A percentile compares a stretch with the other conserved stretches of the same genome.
phyloP scores from a whole-genome alignment of 2,797 vertebrate genomes.

The Monodelphis domestica region DNA sequence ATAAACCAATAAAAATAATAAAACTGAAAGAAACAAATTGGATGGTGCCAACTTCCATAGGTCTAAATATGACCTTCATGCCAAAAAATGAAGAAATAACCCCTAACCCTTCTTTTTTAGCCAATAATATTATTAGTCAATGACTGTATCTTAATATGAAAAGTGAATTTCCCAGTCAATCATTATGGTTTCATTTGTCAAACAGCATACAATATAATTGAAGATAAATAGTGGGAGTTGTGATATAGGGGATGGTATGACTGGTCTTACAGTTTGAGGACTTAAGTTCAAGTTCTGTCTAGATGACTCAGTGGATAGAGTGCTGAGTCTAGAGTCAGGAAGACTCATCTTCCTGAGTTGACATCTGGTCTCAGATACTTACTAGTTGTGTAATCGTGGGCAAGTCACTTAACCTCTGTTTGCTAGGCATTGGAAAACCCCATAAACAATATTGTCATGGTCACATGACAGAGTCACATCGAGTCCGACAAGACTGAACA shows the following conservation, averaged over 20 bases:
- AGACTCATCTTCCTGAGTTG: background rate
- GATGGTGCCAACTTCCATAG: constrained; percentile 46
- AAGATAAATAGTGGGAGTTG: background rate
- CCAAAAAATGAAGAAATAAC: constrained; percentile 32
- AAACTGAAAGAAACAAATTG: constrained; percentile 73
- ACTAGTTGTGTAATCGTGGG: background rate
- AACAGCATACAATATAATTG: background rate
- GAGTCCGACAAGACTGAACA: background rate
- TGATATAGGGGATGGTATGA: background rate
- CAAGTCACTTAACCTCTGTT: background rate
- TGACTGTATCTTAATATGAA: constrained; percentile 4
- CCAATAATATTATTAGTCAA: background rate
- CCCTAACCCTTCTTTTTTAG: background rate
- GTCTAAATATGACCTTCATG: constrained; percentile 63
- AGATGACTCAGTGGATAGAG: background rate
- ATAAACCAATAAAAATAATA: constrained; percentile 78
- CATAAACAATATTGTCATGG: background rate
- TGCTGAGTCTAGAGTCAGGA: background rate
- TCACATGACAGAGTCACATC: background rate
- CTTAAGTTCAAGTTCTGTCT: background rate
- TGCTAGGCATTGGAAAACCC: background rate
- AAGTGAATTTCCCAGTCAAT: background rate
- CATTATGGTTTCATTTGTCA: background rate
- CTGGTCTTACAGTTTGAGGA: background rate
- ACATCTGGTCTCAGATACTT: background rate